These are phyloP conservation scores for Tapera naevia DNA, from an alignment of 2,797 vertebrate genomes.

Conservation along the genomic window DNA sequence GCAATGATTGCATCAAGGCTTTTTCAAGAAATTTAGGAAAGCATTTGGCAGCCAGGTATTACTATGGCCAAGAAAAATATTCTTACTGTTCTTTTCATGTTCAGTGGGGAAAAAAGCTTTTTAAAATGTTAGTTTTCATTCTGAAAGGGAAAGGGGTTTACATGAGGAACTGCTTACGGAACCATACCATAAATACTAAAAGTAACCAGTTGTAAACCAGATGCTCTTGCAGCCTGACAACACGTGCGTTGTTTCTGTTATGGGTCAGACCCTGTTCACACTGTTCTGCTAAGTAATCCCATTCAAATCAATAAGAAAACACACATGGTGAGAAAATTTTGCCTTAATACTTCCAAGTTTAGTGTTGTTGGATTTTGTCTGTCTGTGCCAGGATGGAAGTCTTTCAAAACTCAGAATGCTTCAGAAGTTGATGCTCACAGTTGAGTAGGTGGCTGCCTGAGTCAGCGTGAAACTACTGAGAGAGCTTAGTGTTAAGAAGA, in stretches of 20 bases:
- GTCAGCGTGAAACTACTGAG: slow-evolving; percentile 3
- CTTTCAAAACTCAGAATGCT: slow-evolving; percentile 22
- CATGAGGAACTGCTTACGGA: background rate
- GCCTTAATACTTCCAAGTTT: background rate
- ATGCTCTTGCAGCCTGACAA: background rate
- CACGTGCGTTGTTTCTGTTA: background rate
- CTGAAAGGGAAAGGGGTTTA: background rate
- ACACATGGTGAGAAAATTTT: background rate
- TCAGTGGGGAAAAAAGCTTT: background rate
- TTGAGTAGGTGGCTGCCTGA: slow-evolving; percentile 35
- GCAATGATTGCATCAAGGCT: slow-evolving; percentile 50
- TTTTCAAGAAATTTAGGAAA: slow-evolving; percentile 48
- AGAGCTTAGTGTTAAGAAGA: background rate
- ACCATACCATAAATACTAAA: background rate
- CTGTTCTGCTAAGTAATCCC: background rate
- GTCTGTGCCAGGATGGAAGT: slow-evolving; percentile 7
- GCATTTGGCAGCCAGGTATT: slow-evolving; percentile 36
- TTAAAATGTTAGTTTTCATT: slow-evolving; percentile 10
- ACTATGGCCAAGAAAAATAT: slow-evolving; percentile 48
- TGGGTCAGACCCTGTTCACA: background rate
- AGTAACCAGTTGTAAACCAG: slow-evolving; percentile 15
- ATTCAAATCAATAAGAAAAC: background rate
- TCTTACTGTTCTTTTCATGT: slow-evolving; percentile 4
- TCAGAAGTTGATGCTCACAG: background rate
- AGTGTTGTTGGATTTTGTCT: background rate